A percentile compares a stretch with the other conserved stretches of the same genome.
These are phyloP conservation scores for Clarias batrachus DNA, from an alignment of 2,113 vertebrate species.

Conservation along the genomic window DNA sequence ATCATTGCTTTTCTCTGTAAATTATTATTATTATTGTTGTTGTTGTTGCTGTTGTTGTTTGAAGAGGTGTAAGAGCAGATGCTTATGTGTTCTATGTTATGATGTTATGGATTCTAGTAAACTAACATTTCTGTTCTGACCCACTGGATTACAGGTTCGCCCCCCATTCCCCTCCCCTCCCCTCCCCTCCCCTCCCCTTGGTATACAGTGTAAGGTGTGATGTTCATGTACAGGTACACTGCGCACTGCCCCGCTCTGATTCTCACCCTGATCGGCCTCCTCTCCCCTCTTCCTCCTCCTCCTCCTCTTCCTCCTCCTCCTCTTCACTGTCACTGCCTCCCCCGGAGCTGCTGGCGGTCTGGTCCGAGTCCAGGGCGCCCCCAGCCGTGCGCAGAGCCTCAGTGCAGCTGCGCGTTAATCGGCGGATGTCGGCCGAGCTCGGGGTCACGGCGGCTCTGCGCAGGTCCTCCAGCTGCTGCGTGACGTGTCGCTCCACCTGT, in stretches of 20 bases:
- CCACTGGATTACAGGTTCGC: neutral
- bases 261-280: conserved; percentile 42
- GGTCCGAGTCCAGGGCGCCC: conserved; percentile 68
- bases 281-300: conserved; percentile 20
- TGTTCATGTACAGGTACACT: neutral
- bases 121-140: neutral
- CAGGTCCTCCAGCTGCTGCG: conserved; percentile 60
- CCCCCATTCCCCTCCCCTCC: too few relatives aligned
- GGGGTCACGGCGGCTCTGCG: conserved; percentile 24
- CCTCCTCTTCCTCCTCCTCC: conserved; percentile 26
- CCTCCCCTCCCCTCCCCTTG: neutral
- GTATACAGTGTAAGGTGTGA: neutral
- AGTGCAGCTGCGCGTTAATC: conserved; percentile 58
- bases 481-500: conserved; percentile 65
- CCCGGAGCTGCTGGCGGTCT: conserved; percentile 64
- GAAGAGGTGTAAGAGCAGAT: neutral
- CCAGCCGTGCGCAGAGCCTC: conserved; percentile 61
- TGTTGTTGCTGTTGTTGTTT: neutral
- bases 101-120: neutral
- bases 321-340: conserved; percentile 59
- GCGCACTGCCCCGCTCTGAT: neutral
- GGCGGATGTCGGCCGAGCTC: conserved; percentile 52
- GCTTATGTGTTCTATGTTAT: neutral
- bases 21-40: too few relatives aligned
- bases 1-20: too few relatives aligned